These are phyloP conservation scores for Conistra vaccinii DNA, from an alignment of 2,888 invertebrate genomes.

Conservation along the genomic window DNA sequence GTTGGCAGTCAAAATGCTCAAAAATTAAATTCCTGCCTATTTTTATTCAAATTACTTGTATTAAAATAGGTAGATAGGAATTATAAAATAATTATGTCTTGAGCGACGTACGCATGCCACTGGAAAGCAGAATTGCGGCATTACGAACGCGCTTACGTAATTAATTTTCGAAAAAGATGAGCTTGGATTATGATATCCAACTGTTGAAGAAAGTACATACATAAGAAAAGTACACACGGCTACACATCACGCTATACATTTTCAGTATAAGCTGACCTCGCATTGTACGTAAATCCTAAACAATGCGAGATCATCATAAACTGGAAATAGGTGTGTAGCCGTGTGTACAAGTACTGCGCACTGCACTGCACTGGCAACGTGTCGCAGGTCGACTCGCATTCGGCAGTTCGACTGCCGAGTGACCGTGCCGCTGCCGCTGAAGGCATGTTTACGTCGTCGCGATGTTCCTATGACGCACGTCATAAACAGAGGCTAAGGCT, in stretches of 20 bases:
- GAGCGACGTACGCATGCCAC: background rate
- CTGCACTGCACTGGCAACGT: background rate
- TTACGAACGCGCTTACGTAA: background rate
- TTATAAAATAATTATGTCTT: background rate
- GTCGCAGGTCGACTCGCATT: background rate
- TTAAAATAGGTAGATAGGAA: slow-evolving; percentile 1
- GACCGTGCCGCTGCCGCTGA: background rate
- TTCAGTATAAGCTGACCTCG: too few species aligned
- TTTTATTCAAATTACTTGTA: background rate
- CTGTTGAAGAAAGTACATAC: background rate
- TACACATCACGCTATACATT: too few species aligned
- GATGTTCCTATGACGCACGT: slow-evolving; percentile 5
- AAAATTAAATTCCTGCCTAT: background rate
- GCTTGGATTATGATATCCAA: background rate
- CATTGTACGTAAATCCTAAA: too few species aligned
- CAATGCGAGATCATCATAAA: too few species aligned
- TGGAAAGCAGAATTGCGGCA: background rate
- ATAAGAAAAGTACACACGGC: background rate
- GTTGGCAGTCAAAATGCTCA: slow-evolving; percentile 6
- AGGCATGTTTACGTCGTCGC: slow-evolving; percentile 1
- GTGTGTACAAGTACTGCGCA: too few species aligned
- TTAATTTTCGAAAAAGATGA: background rate
- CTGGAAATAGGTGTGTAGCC: too few species aligned
- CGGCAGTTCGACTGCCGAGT: slow-evolving; percentile 6
- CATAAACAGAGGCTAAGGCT: slow-evolving; percentile 33